Conservation (phyloP, 2,113 vertebrate species). For the Anseranas semipalmata region DNA sequence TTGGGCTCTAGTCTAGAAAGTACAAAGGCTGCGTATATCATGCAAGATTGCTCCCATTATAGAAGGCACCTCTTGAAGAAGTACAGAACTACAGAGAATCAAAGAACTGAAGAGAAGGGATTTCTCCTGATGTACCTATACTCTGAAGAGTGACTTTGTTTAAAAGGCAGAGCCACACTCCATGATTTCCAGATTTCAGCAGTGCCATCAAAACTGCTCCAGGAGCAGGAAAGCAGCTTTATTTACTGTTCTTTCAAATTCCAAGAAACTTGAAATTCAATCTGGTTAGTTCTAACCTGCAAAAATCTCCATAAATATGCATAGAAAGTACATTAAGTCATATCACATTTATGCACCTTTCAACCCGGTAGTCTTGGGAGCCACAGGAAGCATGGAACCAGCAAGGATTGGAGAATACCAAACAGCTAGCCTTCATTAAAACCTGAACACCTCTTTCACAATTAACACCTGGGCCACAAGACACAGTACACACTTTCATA, state of each 20-base stretch:
- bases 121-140: background rate
- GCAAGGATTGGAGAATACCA: background rate
- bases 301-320: background rate
- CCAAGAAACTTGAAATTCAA: background rate
- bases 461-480: background rate
- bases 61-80: constrained; percentile 17
- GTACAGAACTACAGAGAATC: background rate
- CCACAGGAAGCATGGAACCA: background rate
- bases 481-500: background rate
- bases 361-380: background rate
- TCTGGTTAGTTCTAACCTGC: background rate
- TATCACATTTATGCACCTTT: background rate
- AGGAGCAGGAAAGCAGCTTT: background rate
- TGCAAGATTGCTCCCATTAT: background rate
- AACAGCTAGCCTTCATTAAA: background rate
- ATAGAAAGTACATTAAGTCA: background rate
- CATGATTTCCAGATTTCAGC: background rate
- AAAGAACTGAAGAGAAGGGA: constrained; percentile 8
- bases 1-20: background rate
- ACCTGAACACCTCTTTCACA: background rate
- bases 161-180: constrained; percentile 31
- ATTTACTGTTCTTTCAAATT: background rate
- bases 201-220: background rate
- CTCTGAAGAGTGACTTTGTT: background rate
- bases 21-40: constrained; percentile 12